Conservation (phyloP, 2,888 invertebrate genomes). For the Cyrtodaria siliqua region DNA sequence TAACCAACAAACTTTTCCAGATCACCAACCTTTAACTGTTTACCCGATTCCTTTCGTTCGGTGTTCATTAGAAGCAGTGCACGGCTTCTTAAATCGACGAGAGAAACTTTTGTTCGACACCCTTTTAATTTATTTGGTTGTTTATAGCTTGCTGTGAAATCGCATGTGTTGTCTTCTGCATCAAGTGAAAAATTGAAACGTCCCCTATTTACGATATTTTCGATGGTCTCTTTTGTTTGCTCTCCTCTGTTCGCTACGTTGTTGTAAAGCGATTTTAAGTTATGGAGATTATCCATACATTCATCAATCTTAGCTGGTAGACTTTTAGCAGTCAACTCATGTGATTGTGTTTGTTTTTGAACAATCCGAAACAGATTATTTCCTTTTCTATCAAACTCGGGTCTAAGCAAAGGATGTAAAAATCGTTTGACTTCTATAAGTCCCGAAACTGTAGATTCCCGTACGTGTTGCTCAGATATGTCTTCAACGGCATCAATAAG, state of each 20-base stretch:
- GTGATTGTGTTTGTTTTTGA: slow-evolving; percentile 26
- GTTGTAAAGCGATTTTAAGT: slow-evolving; percentile 66
- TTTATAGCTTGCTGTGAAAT: slow-evolving; percentile 14
- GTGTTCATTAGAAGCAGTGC: no score
- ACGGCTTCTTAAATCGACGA: slow-evolving; percentile 65
- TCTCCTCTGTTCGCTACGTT: no score
- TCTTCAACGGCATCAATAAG: no score
- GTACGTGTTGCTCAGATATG: no score
- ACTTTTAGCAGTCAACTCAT: slow-evolving; percentile 11
- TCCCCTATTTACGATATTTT: no score
- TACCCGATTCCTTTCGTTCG: no score
- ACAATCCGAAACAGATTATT: slow-evolving; percentile 21
- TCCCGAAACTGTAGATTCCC: no score
- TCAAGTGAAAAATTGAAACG: slow-evolving; percentile 50
- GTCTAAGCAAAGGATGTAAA: no score
- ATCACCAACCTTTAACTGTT: no score
- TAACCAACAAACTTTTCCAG: slow-evolving; percentile 28
- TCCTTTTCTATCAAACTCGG: background rate
- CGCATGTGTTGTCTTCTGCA: slow-evolving; percentile 18
- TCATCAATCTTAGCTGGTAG: slow-evolving; percentile 60
- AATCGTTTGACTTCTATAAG: no score
- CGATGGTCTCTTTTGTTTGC: no score
- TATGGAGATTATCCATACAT: slow-evolving; percentile 64
- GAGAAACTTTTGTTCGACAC: slow-evolving; percentile 2
- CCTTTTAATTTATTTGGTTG: background rate